Evolutionary conservation across 2,797 vertebrate species (phyloP).

Genomic region (Potorous gilbertii): DNA sequence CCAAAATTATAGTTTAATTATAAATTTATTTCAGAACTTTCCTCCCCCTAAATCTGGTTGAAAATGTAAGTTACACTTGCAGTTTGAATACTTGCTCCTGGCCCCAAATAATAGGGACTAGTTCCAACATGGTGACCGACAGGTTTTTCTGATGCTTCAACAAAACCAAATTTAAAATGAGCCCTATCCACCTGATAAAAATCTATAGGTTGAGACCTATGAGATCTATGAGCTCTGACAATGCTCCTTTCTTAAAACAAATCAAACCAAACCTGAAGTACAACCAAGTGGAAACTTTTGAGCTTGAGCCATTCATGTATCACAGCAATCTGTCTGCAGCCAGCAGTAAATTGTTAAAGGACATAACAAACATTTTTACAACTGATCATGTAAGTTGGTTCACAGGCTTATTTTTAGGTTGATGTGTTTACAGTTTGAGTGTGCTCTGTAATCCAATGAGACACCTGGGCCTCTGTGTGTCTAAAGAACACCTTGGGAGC

Average conservation of each 20-base stretch:
- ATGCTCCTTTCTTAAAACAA: neutral
- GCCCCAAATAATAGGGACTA: neutral
- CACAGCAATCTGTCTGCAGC: neutral
- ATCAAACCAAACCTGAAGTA: neutral
- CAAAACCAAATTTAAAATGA: neutral
- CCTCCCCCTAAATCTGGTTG: neutral
- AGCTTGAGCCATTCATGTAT: neutral
- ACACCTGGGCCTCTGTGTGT: neutral
- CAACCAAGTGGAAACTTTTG: neutral
- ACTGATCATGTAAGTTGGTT: neutral
- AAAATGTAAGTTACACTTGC: neutral
- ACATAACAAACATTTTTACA: neutral
- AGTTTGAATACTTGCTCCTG: neutral
- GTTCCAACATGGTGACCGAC: neutral
- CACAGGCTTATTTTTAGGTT: neutral
- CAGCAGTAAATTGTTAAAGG: conserved; percentile 5
- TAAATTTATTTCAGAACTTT: neutral
- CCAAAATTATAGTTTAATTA: neutral
- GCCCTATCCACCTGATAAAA: neutral
- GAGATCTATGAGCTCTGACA: neutral
- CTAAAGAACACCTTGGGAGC: neutral
- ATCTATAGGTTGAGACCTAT: neutral
- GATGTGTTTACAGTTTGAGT: neutral
- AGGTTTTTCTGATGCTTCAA: neutral
- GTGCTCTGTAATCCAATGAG: neutral